These are phyloP conservation scores for Macheiramphus alcinus DNA, from an alignment of 2,113 vertebrate genomes.

Conservation along the genomic window DNA sequence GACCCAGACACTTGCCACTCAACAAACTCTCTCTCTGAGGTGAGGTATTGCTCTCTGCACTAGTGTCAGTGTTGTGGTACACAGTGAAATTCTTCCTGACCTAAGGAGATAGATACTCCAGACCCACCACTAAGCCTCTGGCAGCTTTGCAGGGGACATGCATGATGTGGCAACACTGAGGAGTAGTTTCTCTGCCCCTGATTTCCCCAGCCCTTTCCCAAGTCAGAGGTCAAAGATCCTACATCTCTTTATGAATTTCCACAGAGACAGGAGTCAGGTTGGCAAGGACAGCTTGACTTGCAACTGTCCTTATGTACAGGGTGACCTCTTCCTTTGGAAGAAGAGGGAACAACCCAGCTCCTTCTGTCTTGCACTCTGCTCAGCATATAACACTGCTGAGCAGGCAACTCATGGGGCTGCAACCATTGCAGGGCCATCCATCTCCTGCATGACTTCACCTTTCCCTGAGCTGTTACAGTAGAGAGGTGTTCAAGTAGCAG, in stretches of 20 bases:
- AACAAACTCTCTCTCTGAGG: neutral
- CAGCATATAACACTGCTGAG: neutral
- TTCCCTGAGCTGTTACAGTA: neutral
- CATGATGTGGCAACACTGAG: neutral
- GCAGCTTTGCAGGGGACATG: neutral
- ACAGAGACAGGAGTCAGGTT: accelerated
- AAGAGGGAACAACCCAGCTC: neutral
- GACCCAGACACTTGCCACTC: neutral
- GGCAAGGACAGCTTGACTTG: neutral
- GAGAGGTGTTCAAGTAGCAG: neutral
- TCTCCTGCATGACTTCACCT: neutral
- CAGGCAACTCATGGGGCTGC: neutral
- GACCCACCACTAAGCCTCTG: neutral
- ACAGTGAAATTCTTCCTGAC: neutral
- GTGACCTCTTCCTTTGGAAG: neutral
- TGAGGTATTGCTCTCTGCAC: neutral
- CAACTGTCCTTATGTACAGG: neutral
- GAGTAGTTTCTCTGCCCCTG: neutral
- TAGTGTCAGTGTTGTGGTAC: neutral
- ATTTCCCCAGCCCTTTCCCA: neutral
- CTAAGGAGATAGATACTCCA: neutral
- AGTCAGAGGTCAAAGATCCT: neutral
- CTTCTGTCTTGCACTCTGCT: neutral
- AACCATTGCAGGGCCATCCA: neutral
- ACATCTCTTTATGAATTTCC: neutral